Evolutionary conservation across 1,140 invertebrate species (phyloP), one percentile per base, ranked within the genome.

Genomic region (Zophobas atratus): DNA sequence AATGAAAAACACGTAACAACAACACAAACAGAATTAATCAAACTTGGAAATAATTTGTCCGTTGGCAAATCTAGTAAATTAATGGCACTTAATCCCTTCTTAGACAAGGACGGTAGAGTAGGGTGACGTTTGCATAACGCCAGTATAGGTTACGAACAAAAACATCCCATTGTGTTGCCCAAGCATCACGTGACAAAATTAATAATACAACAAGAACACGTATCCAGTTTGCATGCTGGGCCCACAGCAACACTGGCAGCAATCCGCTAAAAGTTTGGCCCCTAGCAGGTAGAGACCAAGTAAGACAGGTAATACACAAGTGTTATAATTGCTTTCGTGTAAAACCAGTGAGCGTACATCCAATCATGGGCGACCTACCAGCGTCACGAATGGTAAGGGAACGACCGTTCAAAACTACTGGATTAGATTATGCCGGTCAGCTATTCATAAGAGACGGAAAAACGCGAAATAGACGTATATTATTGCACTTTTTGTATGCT

Each of bases 241-340:
- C 43, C 43, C 3, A 46, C 43, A 46, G 43, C 43, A 8, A 46
- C 43, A 4, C 43, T 46, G 8, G 43, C 43, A 46, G 43, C 43
- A 46, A 46, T 46, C 43, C 3, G 43, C 0, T 46, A 46, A 46
- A 46, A 46, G 3, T 46, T 46, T 46, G 43, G 43, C 43, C 43
- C 3, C 8, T 46, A 8, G 43, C 43, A 46, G 43, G 43, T 46
- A 46, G 43, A 46, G 8, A 46, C 43, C 43, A 46, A 46, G 55
- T 57, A 36, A 4, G 55, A n/a, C 20, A 57, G 35, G 35, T 57
- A 57, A 57, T 57, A 4, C 35, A n/a, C 4, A 57, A 57, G n/a
- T 57, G 55, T 57, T 36, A 4, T 36, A 57, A 32, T 32, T 57
- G 55, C 35, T 4, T 4, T 4, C 55, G 55, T 36, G 4, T 57